A percentile compares a stretch with the other conserved stretches of the same genome.
phyloP scores from a whole-genome alignment of 2,113 vertebrate genomes.

The Elaphurus davidianus region DNA sequence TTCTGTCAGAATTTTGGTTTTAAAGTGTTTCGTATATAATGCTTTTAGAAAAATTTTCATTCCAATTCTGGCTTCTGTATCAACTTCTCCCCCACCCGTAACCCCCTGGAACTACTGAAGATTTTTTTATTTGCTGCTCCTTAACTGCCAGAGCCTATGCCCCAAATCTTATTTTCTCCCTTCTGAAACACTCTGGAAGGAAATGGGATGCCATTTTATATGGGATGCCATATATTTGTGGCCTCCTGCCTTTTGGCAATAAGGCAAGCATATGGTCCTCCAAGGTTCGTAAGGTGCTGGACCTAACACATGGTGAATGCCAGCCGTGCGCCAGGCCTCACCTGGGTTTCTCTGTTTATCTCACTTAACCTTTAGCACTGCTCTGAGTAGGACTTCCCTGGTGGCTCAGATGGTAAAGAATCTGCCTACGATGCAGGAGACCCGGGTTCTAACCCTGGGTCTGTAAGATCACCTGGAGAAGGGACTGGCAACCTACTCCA shows the following conservation, averaged over 20 bases:
- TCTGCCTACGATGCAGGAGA: not conserved
- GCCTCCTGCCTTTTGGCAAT: not conserved
- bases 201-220: not conserved
- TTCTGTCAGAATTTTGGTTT: not conserved
- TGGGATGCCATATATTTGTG: not conserved
- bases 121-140: not conserved
- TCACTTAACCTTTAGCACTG: not conserved
- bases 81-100: not conserved
- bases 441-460: not conserved
- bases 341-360: not conserved
- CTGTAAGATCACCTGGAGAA: not conserved
- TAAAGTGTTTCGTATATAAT: not conserved
- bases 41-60: not conserved
- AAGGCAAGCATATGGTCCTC: not conserved
- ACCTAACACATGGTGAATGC: not conserved
- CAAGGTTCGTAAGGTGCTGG: not conserved
- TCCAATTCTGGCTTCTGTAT: not conserved
- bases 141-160: not conserved
- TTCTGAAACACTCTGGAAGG: conserved; percentile 1
- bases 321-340: not conserved
- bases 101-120: not conserved
- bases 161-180: not conserved
- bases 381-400: not conserved
- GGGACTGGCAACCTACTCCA: not conserved
- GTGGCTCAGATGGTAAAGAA: not conserved